A percentile compares a stretch with the other conserved stretches of the same genome.
Evolutionary conservation across 2,888 invertebrate species (phyloP).

Genomic region (Drosophila diplacantha): DNA sequence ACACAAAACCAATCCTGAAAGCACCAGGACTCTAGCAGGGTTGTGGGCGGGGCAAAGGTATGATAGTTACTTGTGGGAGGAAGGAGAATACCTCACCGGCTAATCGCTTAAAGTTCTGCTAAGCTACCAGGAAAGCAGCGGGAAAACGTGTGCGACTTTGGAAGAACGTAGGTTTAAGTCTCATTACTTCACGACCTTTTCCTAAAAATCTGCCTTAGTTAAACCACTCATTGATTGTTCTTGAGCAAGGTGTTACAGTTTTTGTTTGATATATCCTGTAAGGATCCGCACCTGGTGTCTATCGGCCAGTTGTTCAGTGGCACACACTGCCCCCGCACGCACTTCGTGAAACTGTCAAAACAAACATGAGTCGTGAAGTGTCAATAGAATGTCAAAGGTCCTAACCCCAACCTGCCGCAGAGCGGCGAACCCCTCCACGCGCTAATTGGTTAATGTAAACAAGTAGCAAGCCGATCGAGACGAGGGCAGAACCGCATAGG

Average conservation of each 20-base stretch:
- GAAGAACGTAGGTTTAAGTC: background rate
- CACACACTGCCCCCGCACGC: conserved; percentile 16
- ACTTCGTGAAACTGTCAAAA: conserved; percentile 49
- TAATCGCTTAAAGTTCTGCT: conserved; percentile 7
- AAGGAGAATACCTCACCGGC: background rate
- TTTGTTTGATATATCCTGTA: background rate
- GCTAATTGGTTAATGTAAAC: conserved; percentile 73
- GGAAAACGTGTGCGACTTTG: too few relatives aligned
- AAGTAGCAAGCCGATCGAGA: conserved; percentile 41
- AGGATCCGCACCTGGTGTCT: background rate
- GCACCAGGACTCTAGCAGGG: conserved; percentile 25
- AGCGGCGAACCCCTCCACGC: conserved; percentile 13
- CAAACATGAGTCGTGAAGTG: conserved; percentile 64
- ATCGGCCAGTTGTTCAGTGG: conserved; percentile 13
- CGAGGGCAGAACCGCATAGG: conserved; percentile 30
- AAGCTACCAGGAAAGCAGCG: background rate
- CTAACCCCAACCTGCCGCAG: conserved; percentile 50
- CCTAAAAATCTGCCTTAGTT: background rate
- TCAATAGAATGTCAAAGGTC: conserved; percentile 67
- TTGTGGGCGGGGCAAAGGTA: background rate
- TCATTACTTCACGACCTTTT: background rate
- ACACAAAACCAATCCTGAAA: conserved; percentile 38
- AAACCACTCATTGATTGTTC: background rate
- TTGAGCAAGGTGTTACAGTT: background rate
- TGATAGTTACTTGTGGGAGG: conserved; percentile 1